Evolutionary conservation across 2,797 vertebrate genomes (phyloP).

Genomic region (Huso huso): DNA sequence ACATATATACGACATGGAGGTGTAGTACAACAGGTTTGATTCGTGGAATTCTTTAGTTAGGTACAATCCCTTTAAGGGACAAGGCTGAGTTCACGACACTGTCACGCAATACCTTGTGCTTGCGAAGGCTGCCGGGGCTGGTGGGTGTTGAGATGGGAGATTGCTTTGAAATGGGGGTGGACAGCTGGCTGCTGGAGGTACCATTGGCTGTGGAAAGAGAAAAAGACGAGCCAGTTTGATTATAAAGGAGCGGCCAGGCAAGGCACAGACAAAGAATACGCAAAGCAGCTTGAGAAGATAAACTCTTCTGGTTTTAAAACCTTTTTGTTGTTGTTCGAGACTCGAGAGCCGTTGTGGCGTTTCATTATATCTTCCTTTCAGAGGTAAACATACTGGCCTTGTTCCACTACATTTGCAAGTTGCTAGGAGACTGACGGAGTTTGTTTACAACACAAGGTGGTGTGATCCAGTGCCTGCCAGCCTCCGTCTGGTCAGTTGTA

Average conservation of each 20-base stretch:
- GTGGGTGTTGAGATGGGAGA: conserved; percentile 92
- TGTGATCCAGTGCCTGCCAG: conserved; percentile 30
- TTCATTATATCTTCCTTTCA: conserved; percentile 5
- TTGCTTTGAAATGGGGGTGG: conserved; percentile 96
- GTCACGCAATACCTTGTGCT: conserved; percentile 90
- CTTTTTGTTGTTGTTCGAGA: background rate
- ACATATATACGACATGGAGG: too few relatives aligned
- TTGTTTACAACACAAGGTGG: conserved; percentile 43
- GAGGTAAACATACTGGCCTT: conserved; percentile 35
- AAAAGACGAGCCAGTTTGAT: conserved; percentile 12
- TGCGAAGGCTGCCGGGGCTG: conserved; percentile 87
- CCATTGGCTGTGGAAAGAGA: conserved; percentile 76
- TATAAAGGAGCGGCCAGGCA: too few relatives aligned
- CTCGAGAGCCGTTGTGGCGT: background rate
- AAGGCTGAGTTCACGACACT: conserved; percentile 9
- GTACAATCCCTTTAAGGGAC: too few relatives aligned
- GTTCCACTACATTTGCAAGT: conserved; percentile 33
- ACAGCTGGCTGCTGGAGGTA: conserved; percentile 95
- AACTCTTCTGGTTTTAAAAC: background rate
- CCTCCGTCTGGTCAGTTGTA: conserved; percentile 19
- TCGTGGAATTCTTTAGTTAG: too few relatives aligned
- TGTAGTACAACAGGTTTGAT: too few relatives aligned
- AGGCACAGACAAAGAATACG: too few relatives aligned
- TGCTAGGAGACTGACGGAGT: conserved; percentile 47
- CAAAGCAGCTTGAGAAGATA: too few relatives aligned